A percentile compares a stretch with the other conserved stretches of the same genome.
Conservation (phyloP, 1,140 invertebrate species). For the Agrypnia vestita region DNA sequence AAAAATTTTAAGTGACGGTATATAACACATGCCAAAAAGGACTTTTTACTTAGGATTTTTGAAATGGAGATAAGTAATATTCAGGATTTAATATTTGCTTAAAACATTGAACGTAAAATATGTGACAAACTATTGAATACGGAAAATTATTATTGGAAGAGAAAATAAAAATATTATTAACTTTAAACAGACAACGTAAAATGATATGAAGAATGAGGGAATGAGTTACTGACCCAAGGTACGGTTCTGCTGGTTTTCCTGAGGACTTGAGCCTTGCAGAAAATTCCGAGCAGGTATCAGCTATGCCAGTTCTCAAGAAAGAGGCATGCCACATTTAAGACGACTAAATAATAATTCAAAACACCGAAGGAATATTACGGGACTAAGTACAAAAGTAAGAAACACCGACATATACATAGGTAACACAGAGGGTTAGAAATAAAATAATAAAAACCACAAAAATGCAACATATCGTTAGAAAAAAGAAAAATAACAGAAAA, state of each 20-base stretch:
- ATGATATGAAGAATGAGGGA: slow-evolving; percentile 19
- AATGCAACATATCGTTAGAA: slow-evolving; percentile 28
- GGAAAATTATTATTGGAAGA: too few relatives aligned
- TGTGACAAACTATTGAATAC: too few relatives aligned
- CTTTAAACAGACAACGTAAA: neutral
- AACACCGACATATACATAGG: slow-evolving; percentile 26
- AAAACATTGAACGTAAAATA: too few relatives aligned
- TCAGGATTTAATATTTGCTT: too few relatives aligned
- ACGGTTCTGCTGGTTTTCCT: slow-evolving; percentile 20
- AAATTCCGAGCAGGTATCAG: slow-evolving; percentile 21
- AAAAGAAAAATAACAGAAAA: neutral
- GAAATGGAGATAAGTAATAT: too few relatives aligned
- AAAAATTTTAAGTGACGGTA: too few relatives aligned
- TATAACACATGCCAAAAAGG: too few relatives aligned
- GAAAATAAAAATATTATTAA: too few relatives aligned
- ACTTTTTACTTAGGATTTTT: too few relatives aligned
- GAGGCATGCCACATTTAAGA: slow-evolving; percentile 45
- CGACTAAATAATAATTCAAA: slow-evolving; percentile 37
- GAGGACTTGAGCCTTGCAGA: slow-evolving; percentile 35
- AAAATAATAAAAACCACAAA: slow-evolving; percentile 30
- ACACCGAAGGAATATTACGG: slow-evolving; percentile 36
- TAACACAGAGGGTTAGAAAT: slow-evolving; percentile 10
- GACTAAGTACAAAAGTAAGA: slow-evolving; percentile 31
- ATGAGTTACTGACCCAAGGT: slow-evolving; percentile 34
- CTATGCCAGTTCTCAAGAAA: slow-evolving; percentile 45